Percentiles rank a stretch among this genome's conserved stretches.
phyloP scores from a whole-genome alignment of 2,113 vertebrate genomes.

The Chamaetylas fuelleborni region DNA sequence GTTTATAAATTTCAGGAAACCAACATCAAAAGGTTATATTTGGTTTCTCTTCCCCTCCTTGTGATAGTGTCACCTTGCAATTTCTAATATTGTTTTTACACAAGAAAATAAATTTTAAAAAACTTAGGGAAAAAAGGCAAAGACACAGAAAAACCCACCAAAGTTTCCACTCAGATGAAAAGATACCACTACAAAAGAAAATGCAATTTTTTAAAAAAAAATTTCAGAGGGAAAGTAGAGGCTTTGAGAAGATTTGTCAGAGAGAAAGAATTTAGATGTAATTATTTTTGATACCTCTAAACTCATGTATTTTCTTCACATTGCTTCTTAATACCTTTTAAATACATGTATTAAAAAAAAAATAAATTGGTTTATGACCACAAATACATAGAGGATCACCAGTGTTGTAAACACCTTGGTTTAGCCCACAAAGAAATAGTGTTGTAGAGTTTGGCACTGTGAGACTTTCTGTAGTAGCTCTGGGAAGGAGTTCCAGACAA shows the following conservation, averaged over 20 bases:
- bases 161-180: neutral
- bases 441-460: neutral
- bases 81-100: neutral
- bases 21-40: neutral
- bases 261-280: neutral
- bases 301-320: neutral
- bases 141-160: fast-evolving
- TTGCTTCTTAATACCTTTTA: neutral
- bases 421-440: neutral
- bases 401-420: neutral
- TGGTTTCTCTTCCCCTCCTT: neutral
- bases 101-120: neutral
- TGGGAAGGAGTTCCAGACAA: neutral
- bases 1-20: neutral
- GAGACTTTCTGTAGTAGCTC: neutral
- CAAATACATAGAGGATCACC: neutral
- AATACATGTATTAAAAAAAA: fast-evolving
- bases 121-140: neutral
- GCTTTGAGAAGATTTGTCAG: neutral
- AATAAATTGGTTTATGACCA: neutral
- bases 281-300: neutral
- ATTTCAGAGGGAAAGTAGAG: neutral
- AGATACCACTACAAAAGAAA: neutral
- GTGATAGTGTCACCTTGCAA: neutral
- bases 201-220: neutral